phyloP scores from a whole-genome alignment of 2,888 invertebrate species.

The Smittia sp. region DNA sequence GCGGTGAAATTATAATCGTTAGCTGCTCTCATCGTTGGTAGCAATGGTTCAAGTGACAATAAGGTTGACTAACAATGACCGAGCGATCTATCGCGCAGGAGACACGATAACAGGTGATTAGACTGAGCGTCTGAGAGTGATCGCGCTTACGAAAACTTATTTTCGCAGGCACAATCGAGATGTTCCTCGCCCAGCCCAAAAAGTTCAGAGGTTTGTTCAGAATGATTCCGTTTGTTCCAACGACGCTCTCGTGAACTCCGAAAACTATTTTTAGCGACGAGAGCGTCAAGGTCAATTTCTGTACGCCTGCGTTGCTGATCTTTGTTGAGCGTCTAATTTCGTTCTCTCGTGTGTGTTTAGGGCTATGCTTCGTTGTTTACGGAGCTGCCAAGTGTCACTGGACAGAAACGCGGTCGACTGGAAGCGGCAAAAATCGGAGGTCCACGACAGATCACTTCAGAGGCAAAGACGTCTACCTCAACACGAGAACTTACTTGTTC shows the following conservation, averaged over 20 bases:
- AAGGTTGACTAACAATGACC: not conserved
- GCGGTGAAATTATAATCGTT: too few relatives aligned
- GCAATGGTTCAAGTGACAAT: too few relatives aligned
- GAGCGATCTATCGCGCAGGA: not conserved
- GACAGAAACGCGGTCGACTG: too few relatives aligned
- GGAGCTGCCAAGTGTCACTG: slow-evolving; percentile 58
- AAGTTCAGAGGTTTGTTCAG: slow-evolving; percentile 48
- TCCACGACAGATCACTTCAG: slow-evolving; percentile 51
- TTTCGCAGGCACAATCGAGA: slow-evolving; percentile 48
- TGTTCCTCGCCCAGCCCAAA: slow-evolving; percentile 49
- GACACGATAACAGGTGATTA: not conserved
- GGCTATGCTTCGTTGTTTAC: slow-evolving; percentile 56
- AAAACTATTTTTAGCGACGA: too few relatives aligned
- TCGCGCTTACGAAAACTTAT: not conserved
- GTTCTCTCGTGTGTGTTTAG: slow-evolving; percentile 50
- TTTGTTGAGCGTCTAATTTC: too few relatives aligned
- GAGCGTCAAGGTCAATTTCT: not conserved
- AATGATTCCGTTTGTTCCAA: not conserved
- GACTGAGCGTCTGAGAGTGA: not conserved
- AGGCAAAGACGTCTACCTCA: slow-evolving; percentile 58
- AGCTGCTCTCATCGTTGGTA: too few relatives aligned
- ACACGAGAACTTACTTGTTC: slow-evolving; percentile 53
- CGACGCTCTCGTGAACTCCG: too few relatives aligned
- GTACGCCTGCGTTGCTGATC: not conserved
- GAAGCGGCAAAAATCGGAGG: slow-evolving; percentile 44